Evolutionary conservation across 2,797 vertebrate species (phyloP).

Genomic region (Tauraco hartlaubi): DNA sequence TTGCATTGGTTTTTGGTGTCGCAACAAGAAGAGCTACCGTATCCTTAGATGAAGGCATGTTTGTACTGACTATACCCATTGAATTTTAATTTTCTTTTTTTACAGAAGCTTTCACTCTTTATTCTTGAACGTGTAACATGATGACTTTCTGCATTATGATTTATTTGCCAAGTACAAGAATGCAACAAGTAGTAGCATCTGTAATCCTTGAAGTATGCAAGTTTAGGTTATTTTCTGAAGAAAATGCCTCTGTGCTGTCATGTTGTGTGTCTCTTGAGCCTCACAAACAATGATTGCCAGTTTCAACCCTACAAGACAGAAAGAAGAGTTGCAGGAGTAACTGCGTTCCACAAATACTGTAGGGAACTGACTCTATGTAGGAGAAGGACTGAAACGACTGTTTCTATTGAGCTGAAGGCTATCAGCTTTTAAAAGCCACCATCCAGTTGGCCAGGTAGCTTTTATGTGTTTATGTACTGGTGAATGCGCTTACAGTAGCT

Average conservation of each 20-base stretch:
- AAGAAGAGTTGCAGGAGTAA: neutral
- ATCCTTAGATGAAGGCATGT: neutral
- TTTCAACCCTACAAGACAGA: neutral
- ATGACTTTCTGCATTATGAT: neutral
- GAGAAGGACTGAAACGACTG: neutral
- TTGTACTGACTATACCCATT: neutral
- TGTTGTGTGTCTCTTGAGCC: neutral
- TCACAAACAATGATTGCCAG: neutral
- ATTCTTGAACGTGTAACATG: neutral
- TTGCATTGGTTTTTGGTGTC: neutral
- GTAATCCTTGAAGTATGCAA: neutral
- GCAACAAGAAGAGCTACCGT: neutral
- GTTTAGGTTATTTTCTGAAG: neutral
- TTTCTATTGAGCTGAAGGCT: neutral
- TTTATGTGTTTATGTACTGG: rapidly evolving
- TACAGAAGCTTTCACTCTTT: neutral
- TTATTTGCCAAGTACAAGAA: neutral
- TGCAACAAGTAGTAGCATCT: neutral
- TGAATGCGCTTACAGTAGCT: rapidly evolving
- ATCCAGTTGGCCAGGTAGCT: neutral
- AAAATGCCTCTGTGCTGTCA: neutral
- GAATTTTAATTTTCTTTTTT: neutral
- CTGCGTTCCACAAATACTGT: neutral
- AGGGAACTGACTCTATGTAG: neutral
- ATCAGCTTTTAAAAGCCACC: neutral